Conservation (phyloP, 2,888 invertebrate genomes). For the Sminthurides aquaticus region DNA sequence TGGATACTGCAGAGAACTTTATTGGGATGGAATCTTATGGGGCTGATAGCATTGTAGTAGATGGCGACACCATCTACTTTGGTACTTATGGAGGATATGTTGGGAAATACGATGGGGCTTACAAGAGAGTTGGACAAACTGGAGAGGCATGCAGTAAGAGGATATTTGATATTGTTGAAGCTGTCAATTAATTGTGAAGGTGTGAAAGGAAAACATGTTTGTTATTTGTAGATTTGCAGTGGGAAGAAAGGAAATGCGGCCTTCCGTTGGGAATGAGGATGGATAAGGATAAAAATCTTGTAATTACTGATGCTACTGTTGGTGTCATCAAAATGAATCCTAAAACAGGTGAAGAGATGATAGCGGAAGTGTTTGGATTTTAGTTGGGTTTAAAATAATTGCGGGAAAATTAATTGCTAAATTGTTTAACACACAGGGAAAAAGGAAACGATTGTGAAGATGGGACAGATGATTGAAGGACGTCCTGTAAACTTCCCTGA, state of each 20-base stretch:
- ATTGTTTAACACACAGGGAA: constrained; percentile 52
- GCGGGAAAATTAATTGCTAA: background rate
- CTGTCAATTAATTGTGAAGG: background rate
- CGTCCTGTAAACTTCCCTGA: constrained; percentile 61
- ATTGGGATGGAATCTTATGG: constrained; percentile 62
- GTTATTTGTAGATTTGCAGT: constrained; percentile 27
- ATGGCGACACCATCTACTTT: constrained; percentile 1
- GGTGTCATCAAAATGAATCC: constrained; percentile 50
- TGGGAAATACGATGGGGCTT: background rate
- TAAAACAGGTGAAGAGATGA: constrained; percentile 45
- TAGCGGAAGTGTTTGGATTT: too few relatives aligned
- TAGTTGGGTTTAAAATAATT: too few relatives aligned
- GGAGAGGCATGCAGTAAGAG: background rate
- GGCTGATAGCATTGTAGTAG: constrained; percentile 64
- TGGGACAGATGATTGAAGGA: constrained; percentile 60
- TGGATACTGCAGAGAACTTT: constrained; percentile 61
- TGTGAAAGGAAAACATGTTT: background rate
- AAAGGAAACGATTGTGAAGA: background rate
- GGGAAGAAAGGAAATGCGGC: constrained; percentile 50
- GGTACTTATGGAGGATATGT: background rate
- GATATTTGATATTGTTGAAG: too few relatives aligned
- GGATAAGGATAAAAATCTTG: constrained; percentile 44
- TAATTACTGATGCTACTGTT: constrained; percentile 50
- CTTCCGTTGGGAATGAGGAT: constrained; percentile 52
- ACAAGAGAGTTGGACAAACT: background rate